Evolutionary conservation across 2,113 vertebrate species (phyloP), one percentile per base, ranked within the genome.

Genomic region (Albula glossodonta): DNA sequence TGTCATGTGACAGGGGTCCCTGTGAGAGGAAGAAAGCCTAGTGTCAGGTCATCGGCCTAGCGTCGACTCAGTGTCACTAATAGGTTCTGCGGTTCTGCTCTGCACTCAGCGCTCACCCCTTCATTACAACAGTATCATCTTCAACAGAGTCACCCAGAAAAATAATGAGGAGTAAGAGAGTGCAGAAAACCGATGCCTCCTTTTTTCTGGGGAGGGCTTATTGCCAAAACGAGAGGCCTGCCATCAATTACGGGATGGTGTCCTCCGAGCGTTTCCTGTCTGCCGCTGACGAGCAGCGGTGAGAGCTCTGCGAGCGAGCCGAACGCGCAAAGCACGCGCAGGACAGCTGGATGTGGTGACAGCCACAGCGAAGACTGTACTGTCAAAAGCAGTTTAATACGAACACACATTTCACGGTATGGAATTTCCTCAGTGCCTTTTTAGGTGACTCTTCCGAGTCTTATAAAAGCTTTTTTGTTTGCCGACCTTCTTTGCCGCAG

Each of bases 221-320:
- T 74, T 84, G 66, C 70, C 60, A 80, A 82, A 78, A 74, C 31
- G 87, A 90, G 91, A 88, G 51, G 86, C 88, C 90, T 91, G 91
- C 93, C 85, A 87, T 88, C 88, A 85, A 90, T 93, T 91, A 90
- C 81, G 85, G 86, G 56, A 86, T 63, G 81, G 90, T 57, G 90
- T 90, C 89, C 89, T 87, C 1, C 50, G 83, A 92, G 89, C 79
- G 7, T 90, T 93, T 92, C 91, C 90, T 93, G 91, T 90, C 88
- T 90, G 87, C 79, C 83, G 90, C 92, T 90, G 90, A 88, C 89
- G 31, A 80, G 31, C 82, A 90, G 88, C 90, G 88, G 88, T 86
- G 87, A 89, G 17, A 48, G 3, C 31, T 52, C 49, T n/a, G 52
- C 12, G 50, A 17, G 12, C 12, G 70, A 52, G 31, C 8, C 78